phyloP scores from a whole-genome alignment of 2,888 invertebrate genomes.

The Stenchaetothrips biformis region DNA sequence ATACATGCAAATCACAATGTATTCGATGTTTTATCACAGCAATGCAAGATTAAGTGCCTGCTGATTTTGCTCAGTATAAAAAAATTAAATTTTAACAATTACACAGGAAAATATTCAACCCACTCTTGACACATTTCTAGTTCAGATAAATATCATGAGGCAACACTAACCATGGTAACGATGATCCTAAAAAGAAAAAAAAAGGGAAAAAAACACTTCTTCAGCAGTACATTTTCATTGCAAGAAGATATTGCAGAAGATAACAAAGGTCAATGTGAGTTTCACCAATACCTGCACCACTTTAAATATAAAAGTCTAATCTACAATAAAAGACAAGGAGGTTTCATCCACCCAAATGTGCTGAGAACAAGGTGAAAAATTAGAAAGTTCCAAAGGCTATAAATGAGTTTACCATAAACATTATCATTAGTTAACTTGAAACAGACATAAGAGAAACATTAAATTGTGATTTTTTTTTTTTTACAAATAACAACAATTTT shows the following conservation, averaged over 20 bases:
- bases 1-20: conserved; percentile 22
- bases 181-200: neutral
- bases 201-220: neutral
- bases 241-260: conserved; percentile 20
- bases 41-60: neutral
- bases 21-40: conserved; percentile 17
- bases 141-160: conserved; percentile 16
- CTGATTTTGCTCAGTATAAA: conserved; percentile 6
- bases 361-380: conserved; percentile 25
- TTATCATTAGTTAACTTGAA: conserved; percentile 25
- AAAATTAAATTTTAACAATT: conserved; percentile 7
- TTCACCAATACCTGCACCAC: conserved; percentile 21
- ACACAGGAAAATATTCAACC: conserved; percentile 19
- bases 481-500: conserved; percentile 25
- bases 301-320: conserved; percentile 20
- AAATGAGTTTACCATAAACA: conserved; percentile 25
- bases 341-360: conserved; percentile 24
- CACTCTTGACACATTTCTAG: neutral
- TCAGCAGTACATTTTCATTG: conserved; percentile 21
- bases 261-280: conserved; percentile 17
- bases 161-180: conserved; percentile 8
- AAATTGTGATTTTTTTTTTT: conserved; percentile 20
- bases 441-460: conserved; percentile 25
- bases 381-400: conserved; percentile 25
- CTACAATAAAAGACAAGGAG: conserved; percentile 25